A percentile compares a stretch with the other conserved stretches of the same genome.
phyloP scores from a whole-genome alignment of 2,113 vertebrate species.

The Perca schrenkii region DNA sequence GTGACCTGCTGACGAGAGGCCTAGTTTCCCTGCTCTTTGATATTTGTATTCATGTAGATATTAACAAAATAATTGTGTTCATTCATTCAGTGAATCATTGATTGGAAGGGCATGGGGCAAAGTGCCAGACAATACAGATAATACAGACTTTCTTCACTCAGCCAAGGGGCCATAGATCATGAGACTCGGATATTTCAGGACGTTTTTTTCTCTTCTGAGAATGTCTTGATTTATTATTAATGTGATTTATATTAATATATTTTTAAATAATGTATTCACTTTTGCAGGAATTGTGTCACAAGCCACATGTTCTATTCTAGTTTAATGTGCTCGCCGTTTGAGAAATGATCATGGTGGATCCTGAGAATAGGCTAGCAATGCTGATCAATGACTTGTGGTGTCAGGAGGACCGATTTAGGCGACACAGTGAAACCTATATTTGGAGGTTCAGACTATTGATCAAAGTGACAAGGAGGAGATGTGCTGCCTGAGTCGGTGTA shows the following conservation, averaged over 20 bases:
- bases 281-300: conserved; percentile 58
- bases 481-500: conserved; percentile 38
- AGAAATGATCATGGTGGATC: conserved; percentile 42
- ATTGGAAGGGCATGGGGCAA: neutral
- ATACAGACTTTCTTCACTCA: conserved; percentile 4
- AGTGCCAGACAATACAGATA: neutral
- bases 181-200: conserved; percentile 39
- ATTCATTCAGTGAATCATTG: conserved; percentile 20
- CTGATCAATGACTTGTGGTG: conserved; percentile 66
- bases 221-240: conserved; percentile 57
- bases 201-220: conserved; percentile 24
- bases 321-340: conserved; percentile 52
- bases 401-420: conserved; percentile 55
- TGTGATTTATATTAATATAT: conserved; percentile 61
- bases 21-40: neutral
- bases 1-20: conserved; percentile 2
- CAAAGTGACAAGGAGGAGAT: conserved; percentile 58
- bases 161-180: conserved; percentile 6
- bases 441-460: conserved; percentile 64
- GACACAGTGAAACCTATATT: conserved; percentile 66
- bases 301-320: conserved; percentile 59
- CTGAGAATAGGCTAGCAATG: conserved; percentile 43
- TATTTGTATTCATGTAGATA: neutral
- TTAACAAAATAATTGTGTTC: neutral
- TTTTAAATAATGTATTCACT: conserved; percentile 72